Evolutionary conservation across 2,888 invertebrate genomes (phyloP).

Genomic region (Acanthosepion esculentum): DNA sequence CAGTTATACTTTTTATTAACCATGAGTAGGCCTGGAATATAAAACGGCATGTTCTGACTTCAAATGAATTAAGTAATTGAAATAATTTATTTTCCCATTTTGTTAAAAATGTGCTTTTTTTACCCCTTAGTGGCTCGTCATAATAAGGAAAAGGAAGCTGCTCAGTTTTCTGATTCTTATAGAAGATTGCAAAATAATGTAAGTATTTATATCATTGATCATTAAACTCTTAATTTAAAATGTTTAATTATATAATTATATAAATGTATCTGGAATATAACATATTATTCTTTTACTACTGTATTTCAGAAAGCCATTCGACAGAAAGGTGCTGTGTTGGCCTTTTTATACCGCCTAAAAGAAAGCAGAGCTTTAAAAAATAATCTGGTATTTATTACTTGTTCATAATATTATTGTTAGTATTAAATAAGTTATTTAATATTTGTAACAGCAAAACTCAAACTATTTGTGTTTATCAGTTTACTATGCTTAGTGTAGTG

Average conservation of each 20-base stretch:
- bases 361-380: not conserved
- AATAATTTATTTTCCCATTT: not conserved
- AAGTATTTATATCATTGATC: slow-evolving; percentile 49
- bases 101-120: not conserved
- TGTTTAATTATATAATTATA: not conserved
- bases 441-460: not conserved
- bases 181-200: slow-evolving; percentile 75
- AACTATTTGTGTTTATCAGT: no score
- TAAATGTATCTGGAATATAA: not conserved
- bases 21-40: no score
- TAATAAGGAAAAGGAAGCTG: slow-evolving; percentile 73
- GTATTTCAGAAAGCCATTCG: not conserved
- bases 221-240: not conserved
- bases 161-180: slow-evolving; percentile 74
- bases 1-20: no score
- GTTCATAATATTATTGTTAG: not conserved
- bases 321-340: slow-evolving; percentile 35
- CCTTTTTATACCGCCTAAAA: slow-evolving; percentile 36
- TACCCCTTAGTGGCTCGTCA: slow-evolving; percentile 66
- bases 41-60: no score
- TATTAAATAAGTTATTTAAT: not conserved
- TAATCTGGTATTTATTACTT: not conserved
- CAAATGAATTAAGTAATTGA: no score
- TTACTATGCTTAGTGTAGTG: no score
- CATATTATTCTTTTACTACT: not conserved